These are phyloP conservation scores for Aurelia sp. DNA, from an alignment of 30 jellyfish, hydroid and myxozoan species.

Conservation along the genomic window DNA sequence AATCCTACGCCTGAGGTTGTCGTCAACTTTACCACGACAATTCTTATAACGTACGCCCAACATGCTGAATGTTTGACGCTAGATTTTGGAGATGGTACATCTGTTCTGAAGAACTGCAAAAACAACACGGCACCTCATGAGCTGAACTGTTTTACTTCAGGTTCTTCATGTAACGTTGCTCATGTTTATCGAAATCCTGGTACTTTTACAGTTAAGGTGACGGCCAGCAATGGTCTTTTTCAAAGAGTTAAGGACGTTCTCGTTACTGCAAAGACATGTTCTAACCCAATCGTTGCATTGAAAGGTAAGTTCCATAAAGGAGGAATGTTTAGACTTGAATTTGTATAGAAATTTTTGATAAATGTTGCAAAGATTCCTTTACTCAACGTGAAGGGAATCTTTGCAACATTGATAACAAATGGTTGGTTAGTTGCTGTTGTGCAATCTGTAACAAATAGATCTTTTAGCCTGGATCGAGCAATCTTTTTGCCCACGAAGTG, in stretches of 20 bases:
- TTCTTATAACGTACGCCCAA: constrained; percentile 7
- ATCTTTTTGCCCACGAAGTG: no score
- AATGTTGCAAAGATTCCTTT: no score
- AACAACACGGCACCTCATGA: constrained; percentile 43
- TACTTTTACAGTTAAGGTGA: constrained; percentile 12
- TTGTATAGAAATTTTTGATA: no score
- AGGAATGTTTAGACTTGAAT: no score
- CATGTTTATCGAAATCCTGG: constrained; percentile 25
- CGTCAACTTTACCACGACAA: constrained; percentile 25
- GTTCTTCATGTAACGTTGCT: constrained; percentile 6
- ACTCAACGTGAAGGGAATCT: no score
- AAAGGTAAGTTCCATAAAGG: neutral
- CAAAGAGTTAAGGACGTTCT: neutral
- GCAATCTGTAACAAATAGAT: no score
- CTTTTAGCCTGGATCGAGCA: no score
- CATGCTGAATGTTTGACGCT: constrained; percentile 33
- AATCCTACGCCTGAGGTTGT: constrained; percentile 45
- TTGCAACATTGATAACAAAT: no score
- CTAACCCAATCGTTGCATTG: constrained; percentile 9
- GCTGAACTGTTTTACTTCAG: constrained; percentile 16
- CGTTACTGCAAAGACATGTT: constrained; percentile 40
- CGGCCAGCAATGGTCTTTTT: constrained; percentile 35
- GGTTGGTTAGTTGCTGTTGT: no score
- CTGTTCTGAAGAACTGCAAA: neutral
- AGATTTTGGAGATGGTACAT: constrained; percentile 43